These are phyloP conservation scores for Shinisaurus crocodilurus DNA, from an alignment of 2,113 vertebrate species.

Conservation along the genomic window DNA sequence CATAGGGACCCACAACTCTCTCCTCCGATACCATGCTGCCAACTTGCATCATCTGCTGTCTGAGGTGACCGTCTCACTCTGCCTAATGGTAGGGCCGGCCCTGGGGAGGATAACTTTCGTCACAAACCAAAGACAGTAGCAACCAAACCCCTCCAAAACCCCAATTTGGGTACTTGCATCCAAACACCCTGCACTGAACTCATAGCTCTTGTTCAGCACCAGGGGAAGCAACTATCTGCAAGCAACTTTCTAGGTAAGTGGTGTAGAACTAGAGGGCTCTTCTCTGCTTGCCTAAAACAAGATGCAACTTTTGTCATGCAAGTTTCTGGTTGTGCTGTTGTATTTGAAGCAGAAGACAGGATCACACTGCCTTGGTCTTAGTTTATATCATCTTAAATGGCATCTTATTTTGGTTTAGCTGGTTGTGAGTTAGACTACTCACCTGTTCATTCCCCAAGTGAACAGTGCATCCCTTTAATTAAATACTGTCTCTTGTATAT, in stretches of 20 bases:
- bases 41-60: too few relatives aligned
- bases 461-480: constrained; percentile 3
- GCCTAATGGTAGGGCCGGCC: too few relatives aligned
- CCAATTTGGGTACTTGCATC: neutral
- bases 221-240: neutral
- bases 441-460: neutral
- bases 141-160: too few relatives aligned
- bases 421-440: neutral
- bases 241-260: neutral
- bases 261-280: neutral
- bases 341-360: neutral
- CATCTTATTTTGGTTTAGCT: neutral
- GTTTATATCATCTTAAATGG: neutral
- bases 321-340: neutral
- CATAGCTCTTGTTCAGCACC: neutral
- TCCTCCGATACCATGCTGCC: too few relatives aligned
- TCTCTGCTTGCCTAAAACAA: neutral
- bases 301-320: neutral
- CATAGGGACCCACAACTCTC: too few relatives aligned
- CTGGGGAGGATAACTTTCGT: too few relatives aligned
- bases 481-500: neutral
- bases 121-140: too few relatives aligned
- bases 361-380: neutral
- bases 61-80: too few relatives aligned
- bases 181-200: neutral